Base-by-base conservation (phyloP, 53 echinoderm and acorn worm genomes). In the Astropecten irregularis region DNA sequence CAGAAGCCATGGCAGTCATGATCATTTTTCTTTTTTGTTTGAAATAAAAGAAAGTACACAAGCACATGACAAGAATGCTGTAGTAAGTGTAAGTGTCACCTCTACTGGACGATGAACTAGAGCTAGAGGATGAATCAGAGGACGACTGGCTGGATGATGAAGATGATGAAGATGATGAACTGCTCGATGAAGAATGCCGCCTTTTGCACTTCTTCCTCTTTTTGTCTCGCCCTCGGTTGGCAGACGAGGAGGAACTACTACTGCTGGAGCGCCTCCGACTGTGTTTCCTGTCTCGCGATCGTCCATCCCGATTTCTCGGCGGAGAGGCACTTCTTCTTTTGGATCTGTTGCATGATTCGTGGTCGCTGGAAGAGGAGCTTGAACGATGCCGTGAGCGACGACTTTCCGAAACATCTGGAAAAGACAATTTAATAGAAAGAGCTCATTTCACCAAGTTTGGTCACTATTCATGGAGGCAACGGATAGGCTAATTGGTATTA, bases 161-260 rank as follows among this genome's bases (percentile, higher is more conserved):
- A 40, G 40, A 79, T 6, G 60, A 60, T 15, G 61, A 60, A 18
- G 60, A 76, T 3, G 76, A 61, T 26, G 79, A 79, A 28, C 56
- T 56, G 61, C 57, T 55, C 16, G 33, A 56, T n/a, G 54, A 74
- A 19, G 79, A 79, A 10, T 42, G 62, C 44, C 60, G 79, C 33
- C 61, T 35, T 62, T 79, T 61, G 47, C 30, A 47, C 79, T 79
- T 79, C 79, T 79, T 79, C 36, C 62, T 60, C n/a, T 32, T 60
- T 33, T 42, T 79, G 19, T 42, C 29, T 15, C 79, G 60, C 9
- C 79, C 79, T 47, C 79, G 28, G 30, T 31, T 61, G 5, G 28
- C 3, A 14, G 61, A 44, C 60, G 79, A 61, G 2, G 79, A 59
- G 42, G 23, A 23, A 44, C 62, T 79, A n/a, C 76, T 76, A 46